These are phyloP conservation scores for Diadumene lineata DNA, from an alignment of 92 coral and sea anemone genomes.

Conservation along the genomic window DNA sequence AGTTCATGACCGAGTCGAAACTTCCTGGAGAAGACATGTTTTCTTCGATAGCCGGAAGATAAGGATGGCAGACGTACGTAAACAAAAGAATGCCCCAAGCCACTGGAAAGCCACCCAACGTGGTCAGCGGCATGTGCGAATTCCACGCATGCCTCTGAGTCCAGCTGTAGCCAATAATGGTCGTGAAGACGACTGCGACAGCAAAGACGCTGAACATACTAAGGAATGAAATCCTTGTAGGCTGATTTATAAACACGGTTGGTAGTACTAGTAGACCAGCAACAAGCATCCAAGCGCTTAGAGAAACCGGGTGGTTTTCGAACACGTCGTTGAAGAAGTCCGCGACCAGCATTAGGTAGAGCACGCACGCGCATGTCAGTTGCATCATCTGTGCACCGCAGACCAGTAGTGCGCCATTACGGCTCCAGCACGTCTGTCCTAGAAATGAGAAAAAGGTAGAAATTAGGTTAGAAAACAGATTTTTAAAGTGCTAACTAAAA, in stretches of 20 bases:
- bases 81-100: constrained; percentile 97
- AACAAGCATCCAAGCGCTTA: constrained; percentile 76
- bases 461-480: background rate
- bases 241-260: constrained; percentile 83
- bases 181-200: constrained; percentile 73
- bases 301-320: constrained; percentile 69
- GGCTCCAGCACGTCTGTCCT: constrained; percentile 96
- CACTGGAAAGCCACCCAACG: constrained; percentile 86
- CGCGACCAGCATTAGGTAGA: constrained; percentile 90
- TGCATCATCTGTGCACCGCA: constrained; percentile 91
- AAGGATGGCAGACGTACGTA: constrained; percentile 97
- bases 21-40: constrained; percentile 84
- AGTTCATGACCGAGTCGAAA: constrained; percentile 90
- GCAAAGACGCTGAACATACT: constrained; percentile 99
- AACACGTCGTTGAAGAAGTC: constrained; percentile 97
- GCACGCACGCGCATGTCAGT: constrained; percentile 95
- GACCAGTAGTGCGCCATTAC: constrained; percentile 72
- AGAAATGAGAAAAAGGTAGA: background rate
- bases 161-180: constrained; percentile 88
- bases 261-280: constrained; percentile 91
- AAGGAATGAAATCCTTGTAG: constrained; percentile 92
- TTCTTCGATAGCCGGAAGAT: constrained; percentile 89
- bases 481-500: too few relatives aligned
- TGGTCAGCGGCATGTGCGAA: constrained; percentile 82
- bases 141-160: constrained; percentile 85